Evolutionary conservation across 1,140 invertebrate genomes (phyloP), one percentile per base, ranked within the genome.

Genomic region (Dinoponera quadriceps): DNA sequence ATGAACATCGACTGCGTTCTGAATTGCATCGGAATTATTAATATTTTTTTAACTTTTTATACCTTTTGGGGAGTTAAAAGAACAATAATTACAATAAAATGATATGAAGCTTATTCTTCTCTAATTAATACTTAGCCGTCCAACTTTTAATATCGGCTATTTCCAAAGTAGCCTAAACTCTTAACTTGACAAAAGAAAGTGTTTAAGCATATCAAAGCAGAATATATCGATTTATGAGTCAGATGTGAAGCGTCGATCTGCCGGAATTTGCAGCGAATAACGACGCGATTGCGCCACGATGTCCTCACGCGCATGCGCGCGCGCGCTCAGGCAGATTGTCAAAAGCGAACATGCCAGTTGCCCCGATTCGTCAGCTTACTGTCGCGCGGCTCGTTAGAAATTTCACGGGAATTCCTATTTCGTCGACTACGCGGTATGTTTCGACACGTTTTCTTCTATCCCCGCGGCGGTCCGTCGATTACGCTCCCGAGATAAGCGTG

Each of bases 201-300:
- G n/a, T n/a, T n/a, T n/a, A n/a, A n/a, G 2, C 33, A 7, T 33
- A 33, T 33, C 7, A 7, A 33, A 33, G 33, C 33, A 7, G 33
- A 33, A 7, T 48, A 3, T 62, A 49, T 7, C 3, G 13, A 20
- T 16, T 29, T 62, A n/a, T 20, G 25, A 63, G 20, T 0, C 4
- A 33, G 27, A 49, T 51, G 5, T 51, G 16, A 66, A 54, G 9
- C 33, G 62, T 78, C 49, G 48, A 63, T 75, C 44, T 49, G 18
- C 2, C 22, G 25, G 69, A 68, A 44, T 69, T 69, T 29, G 33
- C 33, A 11, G 22, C 33, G 55, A 78, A 78, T 55, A 54, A 29
- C 13, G 72, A 51, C 18, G 14, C 48, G 59, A 63, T 63, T 63
- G 44, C 62, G n/a, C 5, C n/a, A 7, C 38, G 62, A 55, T 5